Evolutionary conservation across 2,113 vertebrate species (phyloP).

Genomic region (Odocoileus virginianus): DNA sequence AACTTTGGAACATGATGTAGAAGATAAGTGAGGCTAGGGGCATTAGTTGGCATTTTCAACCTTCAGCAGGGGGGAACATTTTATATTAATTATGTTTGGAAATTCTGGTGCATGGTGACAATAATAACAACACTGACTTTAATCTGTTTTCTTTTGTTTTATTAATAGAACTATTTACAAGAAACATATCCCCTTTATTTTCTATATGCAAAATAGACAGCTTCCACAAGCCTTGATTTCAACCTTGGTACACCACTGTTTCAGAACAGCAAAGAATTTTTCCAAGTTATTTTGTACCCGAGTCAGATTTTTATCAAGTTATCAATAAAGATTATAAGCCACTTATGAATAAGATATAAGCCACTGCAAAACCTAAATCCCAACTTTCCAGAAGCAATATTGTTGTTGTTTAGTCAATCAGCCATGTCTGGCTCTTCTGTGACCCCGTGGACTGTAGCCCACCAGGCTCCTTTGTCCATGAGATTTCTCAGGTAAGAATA

Average conservation of each 20-base stretch:
- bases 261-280: neutral
- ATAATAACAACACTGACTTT: neutral
- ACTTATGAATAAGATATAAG: neutral
- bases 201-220: neutral
- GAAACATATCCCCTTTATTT: neutral
- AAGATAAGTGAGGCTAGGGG: neutral
- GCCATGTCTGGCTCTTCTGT: neutral
- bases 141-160: neutral
- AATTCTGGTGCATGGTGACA: neutral
- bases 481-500: neutral
- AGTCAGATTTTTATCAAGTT: neutral
- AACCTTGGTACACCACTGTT: neutral
- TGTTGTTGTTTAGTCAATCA: neutral
- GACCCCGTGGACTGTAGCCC: neutral
- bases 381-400: neutral
- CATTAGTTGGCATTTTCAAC: neutral
- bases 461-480: neutral
- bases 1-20: neutral
- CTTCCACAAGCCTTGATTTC: neutral
- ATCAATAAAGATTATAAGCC: neutral
- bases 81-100: conserved; percentile 13
- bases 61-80: neutral
- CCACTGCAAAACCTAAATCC: neutral
- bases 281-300: neutral
- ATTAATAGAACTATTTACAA: neutral